Conservation (phyloP, 2,113 vertebrate species). For the Thalassarche chlororhynchos region DNA sequence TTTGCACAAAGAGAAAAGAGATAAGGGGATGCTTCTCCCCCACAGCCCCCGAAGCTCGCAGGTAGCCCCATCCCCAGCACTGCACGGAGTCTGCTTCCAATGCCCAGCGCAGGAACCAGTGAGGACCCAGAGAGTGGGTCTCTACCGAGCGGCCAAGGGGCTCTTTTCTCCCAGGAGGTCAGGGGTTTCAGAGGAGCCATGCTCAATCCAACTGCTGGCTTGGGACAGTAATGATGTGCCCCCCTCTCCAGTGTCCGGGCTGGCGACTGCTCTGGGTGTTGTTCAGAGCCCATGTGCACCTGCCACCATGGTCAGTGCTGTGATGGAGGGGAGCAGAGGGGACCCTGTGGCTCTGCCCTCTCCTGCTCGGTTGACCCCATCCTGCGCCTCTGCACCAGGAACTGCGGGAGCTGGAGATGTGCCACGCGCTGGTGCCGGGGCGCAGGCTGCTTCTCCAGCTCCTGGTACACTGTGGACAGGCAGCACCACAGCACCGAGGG, state of each 20-base stretch:
- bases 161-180: not conserved
- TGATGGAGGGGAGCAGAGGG: not conserved
- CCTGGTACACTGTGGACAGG: accelerated
- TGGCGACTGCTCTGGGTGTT: not conserved
- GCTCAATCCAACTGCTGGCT: not conserved
- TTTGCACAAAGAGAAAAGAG: conserved; percentile 62
- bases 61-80: not conserved
- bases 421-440: accelerated
- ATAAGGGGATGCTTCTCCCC: not conserved
- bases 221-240: not conserved
- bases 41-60: accelerated
- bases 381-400: not conserved
- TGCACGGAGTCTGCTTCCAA: accelerated
- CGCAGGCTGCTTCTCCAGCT: not conserved
- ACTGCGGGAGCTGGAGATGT: accelerated
- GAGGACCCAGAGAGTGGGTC: not conserved
- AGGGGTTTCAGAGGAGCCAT: not conserved
- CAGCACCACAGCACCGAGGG: accelerated
- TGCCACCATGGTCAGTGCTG: not conserved
- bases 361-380: accelerated
- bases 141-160: accelerated
- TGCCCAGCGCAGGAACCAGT: accelerated
- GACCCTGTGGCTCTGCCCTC: accelerated
- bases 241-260: not conserved
- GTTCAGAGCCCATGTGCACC: not conserved